These are phyloP conservation scores for Hydrozoanthus gracilis DNA, from an alignment of 92 coral and sea anemone species.

Conservation along the genomic window DNA sequence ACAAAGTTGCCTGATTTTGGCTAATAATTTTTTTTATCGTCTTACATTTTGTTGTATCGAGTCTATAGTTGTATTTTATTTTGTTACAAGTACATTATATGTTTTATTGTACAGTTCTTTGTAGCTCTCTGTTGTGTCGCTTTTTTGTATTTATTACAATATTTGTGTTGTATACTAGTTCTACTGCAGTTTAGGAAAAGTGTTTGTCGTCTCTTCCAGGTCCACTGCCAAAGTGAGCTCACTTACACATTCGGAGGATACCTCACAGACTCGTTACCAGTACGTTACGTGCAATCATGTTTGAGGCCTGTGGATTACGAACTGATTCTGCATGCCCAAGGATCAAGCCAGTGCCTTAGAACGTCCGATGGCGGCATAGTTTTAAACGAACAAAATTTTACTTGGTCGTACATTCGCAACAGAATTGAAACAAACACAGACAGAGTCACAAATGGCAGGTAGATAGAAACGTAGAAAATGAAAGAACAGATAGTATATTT, in stretches of 20 bases:
- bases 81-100: too few species aligned
- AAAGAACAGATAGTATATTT: neutral
- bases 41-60: too few species aligned
- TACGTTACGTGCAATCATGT: neutral
- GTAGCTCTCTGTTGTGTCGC: too few species aligned
- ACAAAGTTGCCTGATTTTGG: too few species aligned
- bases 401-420: neutral
- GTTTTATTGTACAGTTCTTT: too few species aligned
- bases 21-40: too few species aligned
- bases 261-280: slow-evolving; percentile 20
- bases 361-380: too few species aligned
- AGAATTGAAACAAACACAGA: neutral
- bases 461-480: neutral
- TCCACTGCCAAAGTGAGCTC: slow-evolving; percentile 32
- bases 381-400: neutral
- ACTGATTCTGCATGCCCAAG: neutral
- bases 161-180: too few species aligned
- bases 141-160: too few species aligned
- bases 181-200: too few species aligned
- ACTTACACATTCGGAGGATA: slow-evolving; percentile 31
- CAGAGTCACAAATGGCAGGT: slow-evolving; percentile 1
- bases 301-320: neutral
- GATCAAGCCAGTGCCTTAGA: too few species aligned
- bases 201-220: neutral
- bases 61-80: too few species aligned